phyloP scores from a whole-genome alignment of 2,113 vertebrate genomes.

The Asarcornis scutulata region DNA sequence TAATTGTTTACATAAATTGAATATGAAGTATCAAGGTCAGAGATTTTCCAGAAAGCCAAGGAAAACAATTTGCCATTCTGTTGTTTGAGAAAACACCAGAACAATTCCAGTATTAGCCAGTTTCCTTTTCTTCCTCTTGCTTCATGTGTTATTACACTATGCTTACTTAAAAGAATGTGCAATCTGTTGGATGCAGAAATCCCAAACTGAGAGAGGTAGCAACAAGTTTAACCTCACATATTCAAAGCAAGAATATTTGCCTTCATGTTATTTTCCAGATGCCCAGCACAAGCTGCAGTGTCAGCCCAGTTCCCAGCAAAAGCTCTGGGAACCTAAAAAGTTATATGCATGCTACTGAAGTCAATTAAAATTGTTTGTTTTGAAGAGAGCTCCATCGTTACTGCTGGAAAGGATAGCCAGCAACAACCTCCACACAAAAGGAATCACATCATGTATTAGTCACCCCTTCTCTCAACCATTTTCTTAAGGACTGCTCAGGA shows the following conservation, averaged over 20 bases:
- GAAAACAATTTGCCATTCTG: conserved; percentile 52
- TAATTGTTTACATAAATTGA: conserved; percentile 69
- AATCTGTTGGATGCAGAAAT: background rate
- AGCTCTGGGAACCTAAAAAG: background rate
- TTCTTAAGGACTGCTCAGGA: background rate
- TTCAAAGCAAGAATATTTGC: background rate
- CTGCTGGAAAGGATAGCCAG: background rate
- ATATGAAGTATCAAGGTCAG: conserved; percentile 65
- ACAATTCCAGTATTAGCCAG: conserved; percentile 19
- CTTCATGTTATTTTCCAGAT: background rate
- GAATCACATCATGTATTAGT: background rate
- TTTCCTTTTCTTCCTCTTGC: conserved; percentile 26
- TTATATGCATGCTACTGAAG: background rate
- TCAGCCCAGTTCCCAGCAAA: background rate
- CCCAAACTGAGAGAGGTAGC: background rate
- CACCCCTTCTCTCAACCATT: background rate
- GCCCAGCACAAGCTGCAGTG: background rate
- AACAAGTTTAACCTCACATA: background rate
- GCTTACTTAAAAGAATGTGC: background rate
- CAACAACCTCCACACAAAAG: background rate
- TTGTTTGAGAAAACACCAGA: conserved; percentile 41
- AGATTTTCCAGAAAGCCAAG: conserved; percentile 64
- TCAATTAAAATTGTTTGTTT: background rate
- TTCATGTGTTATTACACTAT: background rate
- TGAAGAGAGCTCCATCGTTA: background rate